Evolutionary conservation across 2,888 invertebrate species (phyloP), one percentile per base, ranked within the genome.

Genomic region (Oegoconia quadripuncta): DNA sequence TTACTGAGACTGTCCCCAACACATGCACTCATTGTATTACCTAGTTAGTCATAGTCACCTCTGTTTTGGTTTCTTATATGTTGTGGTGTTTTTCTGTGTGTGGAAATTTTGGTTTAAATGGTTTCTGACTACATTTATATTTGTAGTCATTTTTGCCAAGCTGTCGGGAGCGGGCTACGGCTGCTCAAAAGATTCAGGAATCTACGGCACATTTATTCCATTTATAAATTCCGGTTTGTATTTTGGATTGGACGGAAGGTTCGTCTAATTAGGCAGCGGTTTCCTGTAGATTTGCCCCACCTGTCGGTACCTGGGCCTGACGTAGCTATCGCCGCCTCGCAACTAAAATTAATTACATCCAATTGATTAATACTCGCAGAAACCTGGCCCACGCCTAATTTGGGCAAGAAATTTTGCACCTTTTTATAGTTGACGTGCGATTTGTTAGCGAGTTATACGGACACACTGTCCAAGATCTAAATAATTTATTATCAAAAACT

Each of bases 281-380:
- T 86, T 86, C 86, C 84, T 82, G 76, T 82, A 80, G 75, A 86
- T 83, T 84, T 79, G 75, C 64, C 57, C 72, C 86, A 86, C 86
- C 86, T 86, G 86, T 71, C 75, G 64, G 62, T 68, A 66, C 67
- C 78, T 82, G 83, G 59, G 59, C 41, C 67, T 78, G 83, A 79
- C 77, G 75, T 67, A 74, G 73, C 75, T 74, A 79, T 73, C 74
- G 71, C 64, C 74, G 67, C 65, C 57, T 64, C 64, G 54, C 58
- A 61, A 65, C 72, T 64, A 53, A 70, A 77, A 86, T 84, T 86
- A 84, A 86, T 86, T 81, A 80, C 70, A 8, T 61, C 59, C 63
- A 67, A 75, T 80, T 82, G 80, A 82, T 83, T 82, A 80, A 83
- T 82, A 74, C 59, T 64, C 64, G 47, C 52, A 54, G 59, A 57